A percentile compares a stretch with the other conserved stretches of the same genome.
Conservation (phyloP, 2,113 vertebrate genomes). For the Actenoides lindsayi region DNA sequence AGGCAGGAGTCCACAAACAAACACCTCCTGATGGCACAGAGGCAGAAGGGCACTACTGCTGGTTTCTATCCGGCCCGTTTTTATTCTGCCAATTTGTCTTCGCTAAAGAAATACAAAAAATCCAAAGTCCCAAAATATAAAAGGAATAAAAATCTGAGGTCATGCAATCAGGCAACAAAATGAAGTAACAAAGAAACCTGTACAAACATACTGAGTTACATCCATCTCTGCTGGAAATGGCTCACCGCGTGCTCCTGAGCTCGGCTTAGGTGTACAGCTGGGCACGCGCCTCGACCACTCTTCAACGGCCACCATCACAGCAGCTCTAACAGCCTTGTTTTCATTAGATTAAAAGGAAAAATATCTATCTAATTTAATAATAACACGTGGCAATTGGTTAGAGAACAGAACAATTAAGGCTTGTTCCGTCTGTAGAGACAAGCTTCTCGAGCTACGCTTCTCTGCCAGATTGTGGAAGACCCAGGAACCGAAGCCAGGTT, state of each 20-base stretch:
- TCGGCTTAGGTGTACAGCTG: background rate
- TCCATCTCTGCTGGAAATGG: background rate
- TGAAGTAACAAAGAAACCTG: background rate
- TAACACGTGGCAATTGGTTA: background rate
- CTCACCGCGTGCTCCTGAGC: background rate
- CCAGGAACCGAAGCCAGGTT: slow-evolving; percentile 1
- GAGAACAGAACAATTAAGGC: background rate
- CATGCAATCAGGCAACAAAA: background rate
- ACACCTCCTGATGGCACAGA: background rate
- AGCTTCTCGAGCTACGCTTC: background rate
- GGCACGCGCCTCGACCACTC: background rate
- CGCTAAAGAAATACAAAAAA: background rate
- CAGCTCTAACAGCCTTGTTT: background rate
- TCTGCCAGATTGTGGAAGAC: background rate
- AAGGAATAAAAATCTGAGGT: background rate
- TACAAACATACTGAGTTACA: background rate
- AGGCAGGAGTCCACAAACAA: background rate
- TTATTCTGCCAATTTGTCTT: background rate
- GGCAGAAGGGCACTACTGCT: background rate
- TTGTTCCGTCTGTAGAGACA: background rate
- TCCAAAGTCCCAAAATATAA: background rate
- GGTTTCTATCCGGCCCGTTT: background rate
- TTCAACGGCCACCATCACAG: background rate
- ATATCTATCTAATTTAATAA: background rate
- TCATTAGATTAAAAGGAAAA: background rate